Evolutionary conservation across 2,113 vertebrate genomes (phyloP).

Genomic region (Thamnaconus septentrionalis): DNA sequence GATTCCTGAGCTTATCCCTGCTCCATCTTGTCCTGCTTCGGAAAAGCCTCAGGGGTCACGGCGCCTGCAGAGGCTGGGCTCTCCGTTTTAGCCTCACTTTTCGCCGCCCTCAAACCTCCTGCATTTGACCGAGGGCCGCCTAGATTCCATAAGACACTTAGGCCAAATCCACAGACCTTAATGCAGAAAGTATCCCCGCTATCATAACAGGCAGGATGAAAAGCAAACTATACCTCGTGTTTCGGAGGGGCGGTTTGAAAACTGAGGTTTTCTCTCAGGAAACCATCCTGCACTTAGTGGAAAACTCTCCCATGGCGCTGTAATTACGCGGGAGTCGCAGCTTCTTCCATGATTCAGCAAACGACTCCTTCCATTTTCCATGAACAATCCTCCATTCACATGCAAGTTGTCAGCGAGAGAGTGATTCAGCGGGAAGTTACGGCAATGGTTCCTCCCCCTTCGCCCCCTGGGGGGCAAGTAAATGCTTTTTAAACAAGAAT

Average conservation of each 20-base stretch:
- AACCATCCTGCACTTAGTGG: constrained; percentile 22
- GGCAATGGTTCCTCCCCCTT: too few species aligned
- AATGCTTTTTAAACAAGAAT: too few species aligned
- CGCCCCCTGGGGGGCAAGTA: too few species aligned
- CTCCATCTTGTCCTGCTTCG: constrained; percentile 8
- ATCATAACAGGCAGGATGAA: not conserved
- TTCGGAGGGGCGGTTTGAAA: constrained; percentile 5
- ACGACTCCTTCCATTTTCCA: constrained; percentile 20
- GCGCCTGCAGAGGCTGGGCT: constrained; percentile 10
- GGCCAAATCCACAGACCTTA: not conserved
- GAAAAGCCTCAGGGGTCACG: constrained; percentile 21
- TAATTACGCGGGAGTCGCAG: constrained; percentile 18
- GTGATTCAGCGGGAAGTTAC: constrained; percentile 8
- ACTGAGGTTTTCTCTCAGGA: constrained; percentile 20
- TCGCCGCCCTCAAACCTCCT: not conserved
- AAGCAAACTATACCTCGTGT: not conserved
- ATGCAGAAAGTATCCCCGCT: not conserved
- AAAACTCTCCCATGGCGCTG: not conserved
- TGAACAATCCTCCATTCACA: constrained; percentile 1
- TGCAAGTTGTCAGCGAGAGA: constrained; percentile 27
- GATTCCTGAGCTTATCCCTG: constrained; percentile 25
- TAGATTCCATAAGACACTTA: too few species aligned
- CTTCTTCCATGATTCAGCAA: constrained; percentile 27
- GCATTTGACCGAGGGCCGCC: too few species aligned
- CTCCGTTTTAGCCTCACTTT: constrained; percentile 18